phyloP scores from a whole-genome alignment of 1,140 invertebrate species.

The Drosophila parvula region DNA sequence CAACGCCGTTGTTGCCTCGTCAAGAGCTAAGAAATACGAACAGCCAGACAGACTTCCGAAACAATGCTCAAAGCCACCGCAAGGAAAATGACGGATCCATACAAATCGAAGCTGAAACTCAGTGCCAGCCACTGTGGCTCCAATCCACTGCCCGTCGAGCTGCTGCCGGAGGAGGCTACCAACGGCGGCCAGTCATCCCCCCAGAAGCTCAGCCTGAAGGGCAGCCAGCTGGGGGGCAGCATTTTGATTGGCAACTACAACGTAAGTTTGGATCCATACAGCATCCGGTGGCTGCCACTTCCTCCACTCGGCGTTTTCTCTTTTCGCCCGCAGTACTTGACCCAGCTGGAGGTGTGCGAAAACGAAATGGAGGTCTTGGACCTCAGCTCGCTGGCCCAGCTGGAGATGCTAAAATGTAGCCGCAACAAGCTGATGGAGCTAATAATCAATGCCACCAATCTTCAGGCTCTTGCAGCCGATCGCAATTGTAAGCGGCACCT shows the following conservation, averaged over 20 bases:
- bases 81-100: slow-evolving; percentile 69
- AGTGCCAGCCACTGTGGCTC: slow-evolving; percentile 42
- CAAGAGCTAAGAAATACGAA: slow-evolving; percentile 37
- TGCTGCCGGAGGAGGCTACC: slow-evolving; percentile 23
- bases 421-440: slow-evolving; percentile 89
- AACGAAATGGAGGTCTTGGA: slow-evolving; percentile 91
- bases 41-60: slow-evolving; percentile 33
- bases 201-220: slow-evolving; percentile 89
- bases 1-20: slow-evolving; percentile 43
- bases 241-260: slow-evolving; percentile 93
- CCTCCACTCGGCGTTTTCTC: slow-evolving; percentile 18
- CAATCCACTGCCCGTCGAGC: slow-evolving; percentile 31
- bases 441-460: slow-evolving; percentile 88
- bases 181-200: slow-evolving; percentile 84
- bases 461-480: slow-evolving; percentile 89
- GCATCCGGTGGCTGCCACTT: slow-evolving; percentile 14
- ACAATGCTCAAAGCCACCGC: slow-evolving; percentile 77
- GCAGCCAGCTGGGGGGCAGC: slow-evolving; percentile 91
- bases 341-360: slow-evolving; percentile 91
- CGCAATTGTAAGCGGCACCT: slow-evolving; percentile 87
- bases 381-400: slow-evolving; percentile 88
- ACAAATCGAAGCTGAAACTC: slow-evolving; percentile 76
- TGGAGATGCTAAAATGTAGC: slow-evolving; percentile 89
- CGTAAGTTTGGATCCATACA: slow-evolving; percentile 85
- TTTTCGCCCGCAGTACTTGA: slow-evolving; percentile 86